Conservation (phyloP, 2,888 invertebrate species). For the Phrixothrix hirtus region DNA sequence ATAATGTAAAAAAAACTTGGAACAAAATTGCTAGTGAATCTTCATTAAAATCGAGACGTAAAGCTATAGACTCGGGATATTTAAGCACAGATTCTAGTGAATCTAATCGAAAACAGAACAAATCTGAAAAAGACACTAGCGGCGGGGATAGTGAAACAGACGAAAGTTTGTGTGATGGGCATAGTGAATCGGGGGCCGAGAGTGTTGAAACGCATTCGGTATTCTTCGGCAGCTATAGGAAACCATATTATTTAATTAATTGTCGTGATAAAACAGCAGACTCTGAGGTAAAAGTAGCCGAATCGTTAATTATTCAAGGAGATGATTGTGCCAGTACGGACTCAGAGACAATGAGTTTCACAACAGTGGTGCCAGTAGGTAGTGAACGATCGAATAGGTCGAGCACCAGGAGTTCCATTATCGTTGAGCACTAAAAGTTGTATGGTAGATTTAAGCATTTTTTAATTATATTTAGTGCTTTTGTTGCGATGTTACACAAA, state of each 20-base stretch:
- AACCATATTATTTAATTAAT: constrained; percentile 44
- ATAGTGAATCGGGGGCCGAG: constrained; percentile 86
- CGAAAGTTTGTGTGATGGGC: constrained; percentile 75
- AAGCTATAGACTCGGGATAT: constrained; percentile 76
- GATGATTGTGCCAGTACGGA: constrained; percentile 53
- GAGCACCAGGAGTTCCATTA: constrained; percentile 12
- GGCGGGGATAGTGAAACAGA: constrained; percentile 68
- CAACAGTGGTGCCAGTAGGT: constrained; percentile 52
- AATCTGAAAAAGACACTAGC: constrained; percentile 56
- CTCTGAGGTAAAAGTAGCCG: constrained; percentile 35
- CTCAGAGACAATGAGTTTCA: constrained; percentile 58
- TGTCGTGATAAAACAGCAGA: constrained; percentile 52
- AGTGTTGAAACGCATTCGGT: constrained; percentile 87
- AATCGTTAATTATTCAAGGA: constrained; percentile 36
- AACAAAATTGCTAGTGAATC: constrained; percentile 36
- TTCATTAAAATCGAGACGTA: constrained; percentile 25
- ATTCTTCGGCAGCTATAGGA: constrained; percentile 76
- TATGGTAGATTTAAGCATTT: too few species aligned
- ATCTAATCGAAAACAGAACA: constrained; percentile 56
- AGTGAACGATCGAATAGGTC: constrained; percentile 10
- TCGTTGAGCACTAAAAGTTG: constrained; percentile 1
- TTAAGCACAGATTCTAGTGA: constrained; percentile 80
- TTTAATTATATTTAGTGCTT: too few species aligned
- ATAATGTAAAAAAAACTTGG: constrained; percentile 47
- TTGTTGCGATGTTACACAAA: too few species aligned